Percentiles rank a stretch among this genome's conserved stretches.
These are phyloP conservation scores for Kryptopterus vitreolus DNA, from an alignment of 2,797 vertebrate genomes.

Conservation along the genomic window DNA sequence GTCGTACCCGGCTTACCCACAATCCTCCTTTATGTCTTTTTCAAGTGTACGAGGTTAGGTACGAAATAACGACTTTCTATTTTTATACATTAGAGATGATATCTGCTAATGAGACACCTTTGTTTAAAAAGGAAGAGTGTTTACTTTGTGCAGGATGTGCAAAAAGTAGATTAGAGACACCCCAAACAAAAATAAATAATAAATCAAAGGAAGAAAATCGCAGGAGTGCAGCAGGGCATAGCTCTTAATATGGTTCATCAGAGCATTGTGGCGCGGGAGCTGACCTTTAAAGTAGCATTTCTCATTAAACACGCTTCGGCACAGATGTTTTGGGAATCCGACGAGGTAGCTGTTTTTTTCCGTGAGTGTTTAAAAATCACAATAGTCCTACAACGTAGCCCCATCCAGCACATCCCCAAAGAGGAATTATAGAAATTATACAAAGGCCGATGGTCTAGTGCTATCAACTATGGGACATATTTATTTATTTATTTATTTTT, in stretches of 20 bases:
- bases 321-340: conserved; percentile 50
- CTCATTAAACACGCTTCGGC: conserved; percentile 42
- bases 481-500: no score
- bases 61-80: background rate
- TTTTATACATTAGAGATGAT: background rate
- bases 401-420: conserved; percentile 42
- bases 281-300: conserved; percentile 52
- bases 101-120: background rate
- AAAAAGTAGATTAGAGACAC: background rate
- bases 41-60: background rate
- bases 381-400: conserved; percentile 21
- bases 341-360: conserved; percentile 30
- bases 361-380: conserved; percentile 41
- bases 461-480: conserved; percentile 25
- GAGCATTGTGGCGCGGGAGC: conserved; percentile 29
- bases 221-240: conserved; percentile 13
- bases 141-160: background rate
- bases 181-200: background rate
- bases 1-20: background rate
- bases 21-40: conserved; percentile 4
- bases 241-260: conserved; percentile 27
- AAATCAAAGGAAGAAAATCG: conserved; percentile 8
- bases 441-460: conserved; percentile 31
- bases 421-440: conserved; percentile 47
- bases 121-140: background rate